Evolutionary conservation across 30 jellyfish, hydroid and myxozoan genomes (phyloP).

Genomic region (Mastigias papua): DNA sequence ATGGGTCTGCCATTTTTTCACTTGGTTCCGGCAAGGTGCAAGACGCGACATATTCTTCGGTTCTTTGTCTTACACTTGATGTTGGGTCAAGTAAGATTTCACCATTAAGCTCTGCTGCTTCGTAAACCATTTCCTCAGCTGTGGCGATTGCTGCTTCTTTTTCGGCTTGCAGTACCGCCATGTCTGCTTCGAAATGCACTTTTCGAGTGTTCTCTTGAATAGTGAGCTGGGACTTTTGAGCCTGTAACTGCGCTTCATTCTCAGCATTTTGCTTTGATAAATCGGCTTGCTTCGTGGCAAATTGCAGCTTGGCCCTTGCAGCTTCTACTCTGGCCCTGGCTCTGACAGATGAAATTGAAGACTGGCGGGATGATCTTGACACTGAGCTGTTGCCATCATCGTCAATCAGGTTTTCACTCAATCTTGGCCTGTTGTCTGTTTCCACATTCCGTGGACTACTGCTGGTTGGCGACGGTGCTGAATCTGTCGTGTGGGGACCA

Average conservation of each 20-base stretch:
- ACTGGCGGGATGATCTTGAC: constrained; percentile 6
- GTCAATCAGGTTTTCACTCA: neutral
- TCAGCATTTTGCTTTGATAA: constrained; percentile 10
- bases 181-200: constrained; percentile 2
- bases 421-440: neutral
- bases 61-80: constrained; percentile 3
- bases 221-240: constrained; percentile 17
- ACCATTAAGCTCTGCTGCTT: constrained; percentile 25
- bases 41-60: constrained; percentile 4
- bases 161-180: constrained; percentile 37
- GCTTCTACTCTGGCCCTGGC: constrained; percentile 41
- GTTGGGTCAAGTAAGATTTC: constrained; percentile 8
- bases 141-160: constrained; percentile 40
- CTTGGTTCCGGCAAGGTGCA: neutral
- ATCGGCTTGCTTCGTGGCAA: constrained; percentile 26
- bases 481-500: constrained; percentile 16
- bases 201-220: neutral
- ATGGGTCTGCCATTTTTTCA: neutral
- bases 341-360: neutral
- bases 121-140: constrained; percentile 29
- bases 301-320: constrained; percentile 25
- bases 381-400: neutral
- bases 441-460: constrained; percentile 1
- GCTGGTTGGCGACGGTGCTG: constrained; percentile 6
- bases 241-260: constrained; percentile 24